Evolutionary conservation across 2,888 invertebrate genomes (phyloP).

Genomic region (Pinctada fucata): DNA sequence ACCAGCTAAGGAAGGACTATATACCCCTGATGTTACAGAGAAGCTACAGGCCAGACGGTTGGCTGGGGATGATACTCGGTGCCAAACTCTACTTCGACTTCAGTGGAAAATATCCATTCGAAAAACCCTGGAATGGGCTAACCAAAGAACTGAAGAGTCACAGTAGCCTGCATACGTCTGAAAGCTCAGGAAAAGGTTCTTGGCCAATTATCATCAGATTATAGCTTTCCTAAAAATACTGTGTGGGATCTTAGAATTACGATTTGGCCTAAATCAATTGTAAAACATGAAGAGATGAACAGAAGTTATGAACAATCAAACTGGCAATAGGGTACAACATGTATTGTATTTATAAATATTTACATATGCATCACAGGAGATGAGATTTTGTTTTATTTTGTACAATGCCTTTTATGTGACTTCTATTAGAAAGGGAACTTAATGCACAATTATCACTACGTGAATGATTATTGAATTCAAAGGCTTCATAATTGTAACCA

Average conservation of each 20-base stretch:
- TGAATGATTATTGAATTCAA: no score
- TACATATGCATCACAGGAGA: no score
- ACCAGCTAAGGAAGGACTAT: constrained; percentile 71
- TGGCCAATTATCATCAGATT: neutral
- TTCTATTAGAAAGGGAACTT: no score
- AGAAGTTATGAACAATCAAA: no score
- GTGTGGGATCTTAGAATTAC: neutral
- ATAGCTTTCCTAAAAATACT: neutral
- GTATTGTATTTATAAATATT: no score
- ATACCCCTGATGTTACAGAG: constrained; percentile 73
- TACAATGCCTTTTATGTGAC: no score
- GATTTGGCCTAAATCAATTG: neutral
- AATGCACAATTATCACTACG: no score
- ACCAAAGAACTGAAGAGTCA: constrained; percentile 69
- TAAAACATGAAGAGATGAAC: no score
- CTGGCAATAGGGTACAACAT: no score
- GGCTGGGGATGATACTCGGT: constrained; percentile 73
- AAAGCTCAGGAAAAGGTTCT: constrained; percentile 43
- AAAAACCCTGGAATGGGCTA: constrained; percentile 65
- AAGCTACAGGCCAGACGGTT: constrained; percentile 73
- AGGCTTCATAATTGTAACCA: no score
- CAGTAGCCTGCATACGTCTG: constrained; percentile 50
- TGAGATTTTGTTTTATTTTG: no score
- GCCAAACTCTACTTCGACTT: constrained; percentile 74
- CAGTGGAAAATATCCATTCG: constrained; percentile 72